Conservation (phyloP, 2,113 vertebrate genomes). For the Toxotes chatareus region DNA sequence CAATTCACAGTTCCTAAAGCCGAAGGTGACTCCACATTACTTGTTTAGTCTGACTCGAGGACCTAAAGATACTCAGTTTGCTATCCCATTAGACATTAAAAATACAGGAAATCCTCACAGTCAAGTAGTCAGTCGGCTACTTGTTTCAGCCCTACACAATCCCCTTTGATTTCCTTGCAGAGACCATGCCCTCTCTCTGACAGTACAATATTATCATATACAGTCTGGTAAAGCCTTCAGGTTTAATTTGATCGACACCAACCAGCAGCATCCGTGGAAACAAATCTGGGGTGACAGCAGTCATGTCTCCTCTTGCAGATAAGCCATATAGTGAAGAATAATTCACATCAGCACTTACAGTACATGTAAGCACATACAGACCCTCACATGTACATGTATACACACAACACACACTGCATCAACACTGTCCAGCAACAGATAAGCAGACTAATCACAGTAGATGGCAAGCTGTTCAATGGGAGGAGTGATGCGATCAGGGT, state of each 20-base stretch:
- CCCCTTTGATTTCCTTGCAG: neutral
- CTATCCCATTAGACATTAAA: no score
- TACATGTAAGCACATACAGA: neutral
- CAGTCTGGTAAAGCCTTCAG: neutral
- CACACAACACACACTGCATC: conserved; percentile 17
- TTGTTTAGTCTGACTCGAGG: neutral
- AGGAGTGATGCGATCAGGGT: conserved; percentile 68
- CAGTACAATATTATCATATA: neutral
- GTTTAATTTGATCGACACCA: conserved; percentile 14
- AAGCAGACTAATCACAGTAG: conserved; percentile 70
- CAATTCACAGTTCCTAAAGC: no score
- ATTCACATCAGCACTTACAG: conserved; percentile 19
- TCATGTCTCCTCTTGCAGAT: neutral
- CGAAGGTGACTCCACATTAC: neutral
- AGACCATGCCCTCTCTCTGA: neutral
- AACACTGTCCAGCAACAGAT: conserved; percentile 54
- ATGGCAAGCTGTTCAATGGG: conserved; percentile 70
- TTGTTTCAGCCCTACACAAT: neutral
- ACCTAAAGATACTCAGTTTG: no score
- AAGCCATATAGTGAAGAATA: conserved; percentile 5
- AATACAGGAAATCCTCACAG: no score
- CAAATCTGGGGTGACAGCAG: conserved; percentile 10
- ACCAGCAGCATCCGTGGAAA: neutral
- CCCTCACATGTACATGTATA: neutral
- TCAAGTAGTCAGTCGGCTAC: neutral